Evolutionary conservation across 1,140 invertebrate genomes (phyloP), one percentile per base, ranked within the genome.

Genomic region (Temnothorax nylanderi): DNA sequence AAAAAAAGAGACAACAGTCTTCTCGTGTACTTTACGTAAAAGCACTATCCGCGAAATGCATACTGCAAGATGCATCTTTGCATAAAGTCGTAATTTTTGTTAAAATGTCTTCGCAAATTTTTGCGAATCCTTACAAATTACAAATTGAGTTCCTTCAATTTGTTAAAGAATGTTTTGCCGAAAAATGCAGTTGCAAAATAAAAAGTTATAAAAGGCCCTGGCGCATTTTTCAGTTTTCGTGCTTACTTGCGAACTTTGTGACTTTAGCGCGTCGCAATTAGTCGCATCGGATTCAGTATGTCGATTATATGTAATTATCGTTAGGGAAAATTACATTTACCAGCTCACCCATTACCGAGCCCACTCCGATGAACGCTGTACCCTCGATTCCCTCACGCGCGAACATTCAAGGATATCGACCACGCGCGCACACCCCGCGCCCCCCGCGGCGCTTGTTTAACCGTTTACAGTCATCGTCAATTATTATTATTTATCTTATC

Each of bases 361-460:
- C 3, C 37, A 74, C n/a, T 65, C 41, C 13, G 54, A 65, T n/a
- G 32, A 54, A 74, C 21, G 16, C n/a, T 32, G 64, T 18, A 11
- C 21, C 37, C 4, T 34, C n/a, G n/a, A 69, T 56, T 76, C 51
- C 0, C 1, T 80, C 44, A 49, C 26, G 44, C 44, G 13, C 51
- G 41, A 71, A 41, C 44, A 49, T 56, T 26, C 41, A 41, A 69
- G 21, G 21, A 64, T 47, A 75, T 47, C 54, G 21, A 21, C 58
- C 32, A 51, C 26, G 32, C 72, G 74, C 88, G 60, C 80, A 65
- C 34, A 67, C 69, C 78, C 89, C 86, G 88, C 89, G 86, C 91
- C 88, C 87, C 91, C 72, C 90, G 90, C 72, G 90, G 86, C 91
- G 86, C 88, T 77, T 88, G 77, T 78, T 93, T 92, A 94, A 93